Evolutionary conservation across 2,113 vertebrate genomes (phyloP), one percentile per base, ranked within the genome.

Genomic region (Chunga burmeisteri): DNA sequence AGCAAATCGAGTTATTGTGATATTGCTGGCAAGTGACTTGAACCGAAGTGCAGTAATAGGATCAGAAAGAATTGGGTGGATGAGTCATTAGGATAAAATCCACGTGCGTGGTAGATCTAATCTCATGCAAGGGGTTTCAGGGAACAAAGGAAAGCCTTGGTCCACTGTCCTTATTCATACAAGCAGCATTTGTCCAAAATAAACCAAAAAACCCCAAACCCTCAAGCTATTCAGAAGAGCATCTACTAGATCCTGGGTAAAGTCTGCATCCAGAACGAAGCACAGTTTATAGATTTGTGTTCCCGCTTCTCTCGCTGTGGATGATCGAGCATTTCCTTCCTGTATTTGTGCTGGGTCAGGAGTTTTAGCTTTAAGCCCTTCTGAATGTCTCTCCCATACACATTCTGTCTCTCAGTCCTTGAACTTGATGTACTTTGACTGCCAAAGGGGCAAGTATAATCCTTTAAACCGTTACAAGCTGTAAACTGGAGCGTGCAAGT

Each of bases 1-100:
- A 65, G 56, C 67, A 44, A 71, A 34, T 55, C 53, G 36, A 77
- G 55, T 56, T 86, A 42, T 2, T 68, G 72, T 25, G 36, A 47
- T 67, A 19, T 46, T 79, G 53, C 82, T 94, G 70, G 66, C 44
- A 44, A 58, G 71, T 66, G 63, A 55, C 63, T 92, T 86, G 27
- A 74, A 47, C 79, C 92, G 79, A 77, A 93, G 47, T 63, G 70
- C 83, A 40, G 44, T 88, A 92, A 89, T 94, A 89, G 96, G 90
- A 96, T 96, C 80, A 95, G 92, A 84, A 94, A 10, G 96, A 92
- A 84, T 94, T 92, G 86, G 63, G 75, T 86, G 80, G 40, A 25
- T 93, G 92, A 94, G 88, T 97, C 86, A 79, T 86, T 55, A 74
- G 82, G 92, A 94, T 91, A 81, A 91, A 94, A 86, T 61, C 75